phyloP scores from a whole-genome alignment of 2,888 invertebrate genomes.

The Lordiphosa andalusiaca region DNA sequence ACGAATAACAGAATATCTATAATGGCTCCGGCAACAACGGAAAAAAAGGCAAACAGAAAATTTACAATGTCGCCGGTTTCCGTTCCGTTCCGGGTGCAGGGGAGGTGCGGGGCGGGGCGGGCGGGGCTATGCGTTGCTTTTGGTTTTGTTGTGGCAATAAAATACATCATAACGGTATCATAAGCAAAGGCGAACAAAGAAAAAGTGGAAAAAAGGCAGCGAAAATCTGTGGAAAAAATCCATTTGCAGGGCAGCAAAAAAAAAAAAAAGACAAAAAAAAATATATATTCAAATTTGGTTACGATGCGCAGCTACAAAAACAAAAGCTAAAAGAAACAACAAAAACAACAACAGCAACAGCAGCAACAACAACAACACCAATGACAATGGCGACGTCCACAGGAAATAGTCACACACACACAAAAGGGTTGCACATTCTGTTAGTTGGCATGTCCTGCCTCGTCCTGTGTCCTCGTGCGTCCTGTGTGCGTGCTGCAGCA shows the following conservation, averaged over 20 bases:
- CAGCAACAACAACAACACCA: constrained; percentile 29
- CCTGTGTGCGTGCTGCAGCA: constrained; percentile 59
- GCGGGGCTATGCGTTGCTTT: constrained; percentile 30
- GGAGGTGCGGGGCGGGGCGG: constrained; percentile 11
- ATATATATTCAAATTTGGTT: constrained; percentile 75
- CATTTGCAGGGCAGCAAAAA: constrained; percentile 57
- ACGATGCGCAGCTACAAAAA: constrained; percentile 67
- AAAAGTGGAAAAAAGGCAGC: constrained; percentile 55
- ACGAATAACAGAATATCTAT: constrained; percentile 44
- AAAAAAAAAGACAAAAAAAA: constrained; percentile 11
- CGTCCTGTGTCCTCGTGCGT: constrained; percentile 18
- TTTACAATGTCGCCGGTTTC: constrained; percentile 76
- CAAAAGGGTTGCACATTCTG: constrained; percentile 69
- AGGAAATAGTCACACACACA: constrained; percentile 71
- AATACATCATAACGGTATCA: constrained; percentile 77
- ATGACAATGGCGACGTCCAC: constrained; percentile 70
- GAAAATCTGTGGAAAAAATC: constrained; percentile 74
- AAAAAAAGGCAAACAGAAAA: constrained; percentile 49
- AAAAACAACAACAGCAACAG: constrained; percentile 25
- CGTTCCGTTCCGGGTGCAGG: constrained; percentile 34
- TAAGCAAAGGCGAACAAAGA: constrained; percentile 53
- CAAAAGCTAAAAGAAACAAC: constrained; percentile 27
- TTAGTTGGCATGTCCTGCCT: constrained; percentile 49
- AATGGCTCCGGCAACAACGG: constrained; percentile 23
- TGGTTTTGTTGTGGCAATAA: constrained; percentile 72